These are phyloP conservation scores for Phaenicophaeus curvirostris DNA, from an alignment of 2,797 vertebrate genomes.

Conservation along the genomic window DNA sequence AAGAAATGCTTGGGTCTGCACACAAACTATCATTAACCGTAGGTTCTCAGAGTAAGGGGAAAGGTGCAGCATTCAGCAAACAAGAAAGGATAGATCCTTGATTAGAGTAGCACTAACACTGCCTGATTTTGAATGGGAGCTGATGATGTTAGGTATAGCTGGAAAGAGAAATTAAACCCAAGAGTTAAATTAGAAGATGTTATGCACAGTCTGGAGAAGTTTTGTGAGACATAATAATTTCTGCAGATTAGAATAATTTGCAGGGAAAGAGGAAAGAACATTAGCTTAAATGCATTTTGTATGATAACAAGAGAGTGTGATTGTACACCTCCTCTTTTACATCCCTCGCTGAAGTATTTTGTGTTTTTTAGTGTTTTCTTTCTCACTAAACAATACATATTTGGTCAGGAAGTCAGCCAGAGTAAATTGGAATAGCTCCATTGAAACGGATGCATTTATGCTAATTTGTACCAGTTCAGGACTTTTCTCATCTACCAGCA, in stretches of 20 bases:
- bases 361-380: background rate
- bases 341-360: accelerated
- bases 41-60: background rate
- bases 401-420: background rate
- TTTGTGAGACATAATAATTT: background rate
- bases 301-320: background rate
- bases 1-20: background rate
- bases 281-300: background rate
- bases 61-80: background rate
- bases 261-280: background rate
- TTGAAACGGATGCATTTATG: background rate
- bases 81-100: background rate
- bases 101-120: background rate
- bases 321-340: background rate
- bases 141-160: background rate
- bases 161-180: background rate
- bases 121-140: background rate
- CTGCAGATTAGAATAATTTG: background rate
- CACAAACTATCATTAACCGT: background rate
- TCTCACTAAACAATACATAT: background rate
- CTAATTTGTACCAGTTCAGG: background rate
- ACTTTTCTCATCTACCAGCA: background rate
- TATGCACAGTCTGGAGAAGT: background rate
- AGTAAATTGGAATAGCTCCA: background rate
- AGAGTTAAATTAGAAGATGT: background rate